Base-by-base conservation (phyloP, 1,140 invertebrate species). In the Tenebrio molitor region DNA sequence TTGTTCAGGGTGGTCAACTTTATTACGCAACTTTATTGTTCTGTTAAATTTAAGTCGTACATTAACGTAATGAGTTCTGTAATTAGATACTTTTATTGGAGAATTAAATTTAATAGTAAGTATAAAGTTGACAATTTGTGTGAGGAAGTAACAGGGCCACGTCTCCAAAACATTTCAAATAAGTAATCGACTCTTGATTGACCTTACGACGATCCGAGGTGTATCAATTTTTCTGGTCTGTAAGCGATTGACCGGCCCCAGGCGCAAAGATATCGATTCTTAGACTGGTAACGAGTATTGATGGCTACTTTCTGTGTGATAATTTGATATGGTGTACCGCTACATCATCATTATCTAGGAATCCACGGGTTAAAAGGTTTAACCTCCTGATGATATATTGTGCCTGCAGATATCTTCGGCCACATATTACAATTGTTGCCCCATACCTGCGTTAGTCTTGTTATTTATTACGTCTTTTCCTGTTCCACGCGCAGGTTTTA, bases 321-420 rank as follows among this genome's bases (percentile, higher is more conserved):
- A 78, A 78, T 78, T 78, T 71, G 74, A 78, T 73, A 71, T 69
- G 70, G 69, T 73, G 71, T 75, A 73, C 69, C 71, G 74, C 70
- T 76, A 76, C 74, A 73, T 74, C 76, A 78, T 78, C 74, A 78
- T 76, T 78, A 78, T 73, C 70, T 33, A 70, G 41, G 75, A 78
- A 74, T 76, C 68, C 44, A 62, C 50, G 69, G 77, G 77, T 78
- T 78, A 78, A 78, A 76, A 76, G 73, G 68, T 74, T 78, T 76
- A 76, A 76, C 77, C 77, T 74, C 58, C 44, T 33, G 67, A 76
- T 76, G 73, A 78, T 78, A 69, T 73, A 78, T 71, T 46, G 73
- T 62, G 41, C 71, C 71, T 63, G 66, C 58, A 53, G 63, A 68
- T 68, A 73, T 68, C 39, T 53, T 66, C 63, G 41, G 53, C 21